A percentile compares a stretch with the other conserved stretches of the same genome.
Conservation (phyloP, 2,797 vertebrate species). For the Aplochiton taeniatus region DNA sequence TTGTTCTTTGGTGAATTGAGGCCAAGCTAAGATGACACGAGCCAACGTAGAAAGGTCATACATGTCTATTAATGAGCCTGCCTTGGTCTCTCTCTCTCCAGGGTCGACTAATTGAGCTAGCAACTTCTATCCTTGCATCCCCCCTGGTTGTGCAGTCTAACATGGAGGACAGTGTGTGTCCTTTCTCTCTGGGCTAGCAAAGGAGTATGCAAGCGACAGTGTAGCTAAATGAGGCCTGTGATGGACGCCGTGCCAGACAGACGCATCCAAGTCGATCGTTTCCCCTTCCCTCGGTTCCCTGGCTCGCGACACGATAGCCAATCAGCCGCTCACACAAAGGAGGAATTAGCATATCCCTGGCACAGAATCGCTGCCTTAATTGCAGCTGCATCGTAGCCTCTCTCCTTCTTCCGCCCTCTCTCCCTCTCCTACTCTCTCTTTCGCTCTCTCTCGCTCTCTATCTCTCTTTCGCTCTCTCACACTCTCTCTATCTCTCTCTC, state of each 20-base stretch:
- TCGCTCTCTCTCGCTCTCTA: neutral
- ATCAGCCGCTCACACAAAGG: conserved; percentile 70
- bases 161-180: conserved; percentile 31
- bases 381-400: conserved; percentile 62
- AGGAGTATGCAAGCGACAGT: neutral
- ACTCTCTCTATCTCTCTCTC: too few relatives aligned
- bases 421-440: conserved; percentile 20
- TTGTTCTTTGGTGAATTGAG: conserved; percentile 37
- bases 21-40: conserved; percentile 22
- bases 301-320: conserved; percentile 52
- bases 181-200: neutral
- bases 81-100: conserved; percentile 39
- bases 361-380: conserved; percentile 71
- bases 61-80: conserved; percentile 57
- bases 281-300: conserved; percentile 34
- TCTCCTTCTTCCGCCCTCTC: conserved; percentile 49
- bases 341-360: conserved; percentile 72
- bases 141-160: conserved; percentile 30
- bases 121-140: conserved; percentile 27
- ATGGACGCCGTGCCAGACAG: conserved; percentile 52
- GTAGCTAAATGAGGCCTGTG: conserved; percentile 58
- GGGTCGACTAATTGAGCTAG: conserved; percentile 57
- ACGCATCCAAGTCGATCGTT: conserved; percentile 46
- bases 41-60: conserved; percentile 58
- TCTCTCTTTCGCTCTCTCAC: conserved; percentile 7